Evolutionary conservation across 2,113 vertebrate genomes (phyloP).

Genomic region (Ivindomyrus marchei): DNA sequence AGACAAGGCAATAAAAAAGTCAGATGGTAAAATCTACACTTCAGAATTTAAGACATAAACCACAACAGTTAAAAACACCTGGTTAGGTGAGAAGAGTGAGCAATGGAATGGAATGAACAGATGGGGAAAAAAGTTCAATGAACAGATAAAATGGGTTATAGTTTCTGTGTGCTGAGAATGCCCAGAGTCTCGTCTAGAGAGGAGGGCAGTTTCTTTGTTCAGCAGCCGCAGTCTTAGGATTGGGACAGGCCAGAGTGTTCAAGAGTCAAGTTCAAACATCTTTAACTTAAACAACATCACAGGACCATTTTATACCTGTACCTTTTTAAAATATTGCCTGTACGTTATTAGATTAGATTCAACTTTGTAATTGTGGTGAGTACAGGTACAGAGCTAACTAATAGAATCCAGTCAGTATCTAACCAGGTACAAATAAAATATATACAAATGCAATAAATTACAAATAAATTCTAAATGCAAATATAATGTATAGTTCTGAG

Average conservation of each 20-base stretch:
- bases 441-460: neutral
- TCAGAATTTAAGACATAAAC: neutral
- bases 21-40: neutral
- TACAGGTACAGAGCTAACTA: neutral
- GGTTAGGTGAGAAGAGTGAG: neutral
- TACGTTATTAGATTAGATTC: neutral
- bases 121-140: neutral
- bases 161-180: neutral
- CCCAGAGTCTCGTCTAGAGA: neutral
- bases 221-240: neutral
- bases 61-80: neutral
- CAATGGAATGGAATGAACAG: neutral
- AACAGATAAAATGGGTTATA: neutral
- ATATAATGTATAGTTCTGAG: neutral
- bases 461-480: neutral
- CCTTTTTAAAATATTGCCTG: neutral
- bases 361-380: neutral
- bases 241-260: neutral
- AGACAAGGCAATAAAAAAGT: neutral
- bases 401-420: neutral
- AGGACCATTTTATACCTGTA: neutral
- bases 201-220: neutral
- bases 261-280: neutral
- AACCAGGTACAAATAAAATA: neutral
- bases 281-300: neutral